Evolutionary conservation across 2,888 invertebrate species (phyloP), one percentile per base, ranked within the genome.

Genomic region (Yponomeuta sedellus): DNA sequence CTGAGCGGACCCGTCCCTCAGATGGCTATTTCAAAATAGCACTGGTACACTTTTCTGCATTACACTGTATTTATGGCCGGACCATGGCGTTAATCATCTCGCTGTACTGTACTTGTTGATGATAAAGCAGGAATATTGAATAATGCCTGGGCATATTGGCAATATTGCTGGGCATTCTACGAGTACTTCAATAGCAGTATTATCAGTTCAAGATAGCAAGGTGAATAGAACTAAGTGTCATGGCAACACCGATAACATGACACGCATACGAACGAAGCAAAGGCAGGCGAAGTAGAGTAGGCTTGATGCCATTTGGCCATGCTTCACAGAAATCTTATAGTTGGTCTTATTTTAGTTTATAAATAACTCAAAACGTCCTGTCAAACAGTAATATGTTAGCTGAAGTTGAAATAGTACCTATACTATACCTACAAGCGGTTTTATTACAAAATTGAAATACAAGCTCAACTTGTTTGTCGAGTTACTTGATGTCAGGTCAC

Each of bases 291-390:
- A 2, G 25, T 4, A 52, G 44, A 52, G 44, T 52, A 52, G 44
- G 44, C 44, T 44, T 12, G 44, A 44, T 44, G 12, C 44, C 11
- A 44, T 44, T 44, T 10, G 10, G 2, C 44, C 34, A 8, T 56
- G 19, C 56, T 19, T n/a, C 20, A 64, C 39, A 40, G 12, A 20
- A 52, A 77, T 68, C 44, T 66, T 52, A 34, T 34, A 34, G 34
- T 61, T 62, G 69, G 69, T 77, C 73, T 79, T 80, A 76, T 80
- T 81, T 77, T 74, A 68, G 70, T 78, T 74, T 78, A 79, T 74
- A 78, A 78, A 80, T 80, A 81, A 75, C 76, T n/a, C 69, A 4
- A 28, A 59, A 59, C 59, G 11, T 59, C 20, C 59, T 59, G 8
- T 34, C 34, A 8, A 34, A 5, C 6, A 8, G 34, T 8, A 34